Percentiles rank a stretch among this genome's conserved stretches.
phyloP scores from a whole-genome alignment of 2,888 invertebrate species.

The Eupithecia tripunctaria region DNA sequence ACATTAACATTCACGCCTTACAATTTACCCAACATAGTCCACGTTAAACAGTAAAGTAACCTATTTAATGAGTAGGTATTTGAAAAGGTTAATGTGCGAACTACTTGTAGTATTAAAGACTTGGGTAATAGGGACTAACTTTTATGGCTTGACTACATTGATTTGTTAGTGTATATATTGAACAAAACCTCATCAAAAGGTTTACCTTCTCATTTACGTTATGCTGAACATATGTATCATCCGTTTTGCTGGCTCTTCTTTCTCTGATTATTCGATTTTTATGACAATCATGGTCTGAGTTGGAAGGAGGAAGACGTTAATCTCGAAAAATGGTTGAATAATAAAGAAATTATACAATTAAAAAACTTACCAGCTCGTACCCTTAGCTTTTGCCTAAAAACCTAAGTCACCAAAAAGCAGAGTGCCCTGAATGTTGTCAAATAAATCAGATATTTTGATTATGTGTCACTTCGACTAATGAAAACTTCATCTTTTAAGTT shows the following conservation, averaged over 20 bases:
- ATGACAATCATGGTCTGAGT: too few species aligned
- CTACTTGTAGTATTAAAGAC: background rate
- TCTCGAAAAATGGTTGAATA: too few species aligned
- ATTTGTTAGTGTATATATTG: background rate
- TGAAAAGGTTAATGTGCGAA: background rate
- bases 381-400: too few species aligned
- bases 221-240: background rate
- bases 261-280: too few species aligned
- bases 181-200: background rate
- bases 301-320: too few species aligned
- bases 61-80: background rate
- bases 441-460: background rate
- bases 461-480: background rate
- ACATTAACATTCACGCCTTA: conserved; percentile 21
- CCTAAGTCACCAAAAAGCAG: too few species aligned
- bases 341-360: too few species aligned
- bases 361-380: too few species aligned
- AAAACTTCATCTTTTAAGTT: background rate
- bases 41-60: background rate
- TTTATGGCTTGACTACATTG: background rate
- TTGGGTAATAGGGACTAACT: background rate
- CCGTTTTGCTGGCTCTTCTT: too few species aligned
- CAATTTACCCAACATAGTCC: conserved; percentile 1
- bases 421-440: too few species aligned
- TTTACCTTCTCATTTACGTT: background rate